Percentiles rank a stretch among this genome's conserved stretches.
Conservation (phyloP, 2,888 invertebrate genomes). For the Cylloceria caligata region DNA sequence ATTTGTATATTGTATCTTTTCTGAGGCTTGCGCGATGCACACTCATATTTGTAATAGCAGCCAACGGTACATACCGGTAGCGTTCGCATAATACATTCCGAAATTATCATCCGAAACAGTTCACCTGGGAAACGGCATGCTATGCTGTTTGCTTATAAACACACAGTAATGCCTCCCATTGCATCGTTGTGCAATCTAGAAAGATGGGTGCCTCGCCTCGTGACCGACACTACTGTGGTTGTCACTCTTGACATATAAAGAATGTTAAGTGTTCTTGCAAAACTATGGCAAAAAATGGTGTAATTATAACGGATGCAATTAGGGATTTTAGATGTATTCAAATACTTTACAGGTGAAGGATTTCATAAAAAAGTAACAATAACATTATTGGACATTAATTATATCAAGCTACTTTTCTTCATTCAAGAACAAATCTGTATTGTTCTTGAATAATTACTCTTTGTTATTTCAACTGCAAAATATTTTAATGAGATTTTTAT, state of each 20-base stretch:
- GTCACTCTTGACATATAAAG: not conserved
- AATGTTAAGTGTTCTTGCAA: not conserved
- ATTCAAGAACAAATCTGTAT: no score
- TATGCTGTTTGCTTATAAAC: not conserved
- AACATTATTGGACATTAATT: no score
- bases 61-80: constrained; percentile 38
- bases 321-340: no score
- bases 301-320: no score
- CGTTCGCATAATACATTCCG: constrained; percentile 67
- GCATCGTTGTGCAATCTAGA: constrained; percentile 27
- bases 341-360: no score
- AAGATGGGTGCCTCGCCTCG: constrained; percentile 22
- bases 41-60: constrained; percentile 18
- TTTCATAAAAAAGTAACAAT: no score
- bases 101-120: constrained; percentile 54
- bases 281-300: no score
- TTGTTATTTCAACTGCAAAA: no score
- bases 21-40: not conserved
- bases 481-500: no score
- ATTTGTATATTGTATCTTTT: not conserved
- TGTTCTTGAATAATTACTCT: no score
- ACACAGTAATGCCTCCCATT: not conserved
- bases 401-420: no score
- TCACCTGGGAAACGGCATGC: constrained; percentile 9
- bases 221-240: constrained; percentile 5